Evolutionary conservation across 2,113 vertebrate genomes (phyloP), one percentile per base, ranked within the genome.

Genomic region (Dicentrarchus labrax): DNA sequence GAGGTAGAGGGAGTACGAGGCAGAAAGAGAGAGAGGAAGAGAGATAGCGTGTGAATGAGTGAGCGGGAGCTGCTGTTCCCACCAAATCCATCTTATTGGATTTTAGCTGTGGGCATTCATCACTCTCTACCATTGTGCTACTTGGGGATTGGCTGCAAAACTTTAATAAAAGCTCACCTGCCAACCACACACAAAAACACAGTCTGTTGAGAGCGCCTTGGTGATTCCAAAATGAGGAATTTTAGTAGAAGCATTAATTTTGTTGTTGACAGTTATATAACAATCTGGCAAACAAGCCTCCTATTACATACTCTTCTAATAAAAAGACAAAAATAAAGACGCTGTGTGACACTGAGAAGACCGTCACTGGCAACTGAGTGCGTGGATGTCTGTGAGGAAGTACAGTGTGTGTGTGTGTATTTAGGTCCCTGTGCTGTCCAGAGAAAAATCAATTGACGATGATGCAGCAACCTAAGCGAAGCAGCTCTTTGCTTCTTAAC

Each of bases 11-110:
- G 21, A 48, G 54, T 2, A 2, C 0, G 39, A 70, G 72, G 19
- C 19, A 72, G 48, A 51, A 8, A 50, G 39, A 66, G 24, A 30
- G 45, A 64, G 39, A 64, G 47, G 48, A 45, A 70, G 69, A 53
- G 57, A 76, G 43, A 61, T 38, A 38, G 39, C 0, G 71, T 17
- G 70, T 8, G 76, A 69, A 43, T 5, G 70, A 77, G 56, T 1
- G 50, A 78, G 83, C 4, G 22, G 12, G 66, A 59, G 80, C 75
- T 30, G 64, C 71, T 71, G 76, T 65, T 90, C 72, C 64, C 68
- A 89, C 75, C 57, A 75, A 88, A 89, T 93, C 88, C 78, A 64
- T 91, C 88, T 93, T 92, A 95, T 94, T 95, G 92, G 90, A 95
- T 94, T 93, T 91, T 68, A 59, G 88, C 84, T 65, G 80, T 85